phyloP scores from a whole-genome alignment of 1,140 invertebrate genomes.

The Phortica variegata region DNA sequence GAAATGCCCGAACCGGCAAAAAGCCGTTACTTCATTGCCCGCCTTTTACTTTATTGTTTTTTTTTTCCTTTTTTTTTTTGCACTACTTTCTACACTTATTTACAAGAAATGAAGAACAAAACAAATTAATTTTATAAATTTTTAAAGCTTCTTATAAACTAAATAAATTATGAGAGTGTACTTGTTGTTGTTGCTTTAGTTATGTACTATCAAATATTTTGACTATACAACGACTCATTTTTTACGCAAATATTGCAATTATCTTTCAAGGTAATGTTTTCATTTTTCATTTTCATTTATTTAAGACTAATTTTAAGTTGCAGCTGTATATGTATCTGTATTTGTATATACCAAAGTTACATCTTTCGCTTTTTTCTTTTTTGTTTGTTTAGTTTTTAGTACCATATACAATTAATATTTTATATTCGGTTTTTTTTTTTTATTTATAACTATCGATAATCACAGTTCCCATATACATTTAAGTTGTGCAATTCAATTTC shows the following conservation, averaged over 20 bases:
- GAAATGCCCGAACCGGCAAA: too few species aligned
- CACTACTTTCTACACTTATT: neutral
- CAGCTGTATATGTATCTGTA: constrained; percentile 2
- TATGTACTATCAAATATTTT: neutral
- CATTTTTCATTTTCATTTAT: constrained; percentile 18
- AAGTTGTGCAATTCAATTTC: too few species aligned
- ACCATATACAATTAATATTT: constrained; percentile 34
- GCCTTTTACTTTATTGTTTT: too few species aligned
- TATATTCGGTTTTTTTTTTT: constrained; percentile 17
- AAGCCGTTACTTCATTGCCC: too few species aligned
- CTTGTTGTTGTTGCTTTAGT: neutral
- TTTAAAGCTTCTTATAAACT: too few species aligned
- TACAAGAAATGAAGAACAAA: too few species aligned
- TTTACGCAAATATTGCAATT: constrained; percentile 48
- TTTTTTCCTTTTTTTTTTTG: neutral
- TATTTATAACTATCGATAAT: constrained; percentile 43
- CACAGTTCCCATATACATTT: constrained; percentile 52
- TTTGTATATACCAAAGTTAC: constrained; percentile 22
- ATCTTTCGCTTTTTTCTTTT: constrained; percentile 1
- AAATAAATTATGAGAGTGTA: neutral
- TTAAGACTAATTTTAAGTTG: constrained; percentile 14
- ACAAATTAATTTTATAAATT: neutral
- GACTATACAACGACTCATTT: neutral
- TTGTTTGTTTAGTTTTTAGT: constrained; percentile 33
- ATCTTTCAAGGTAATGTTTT: constrained; percentile 13